Evolutionary conservation across 2,888 invertebrate species (phyloP), one percentile per base, ranked within the genome.

Genomic region (Pilophorus perplexus): DNA sequence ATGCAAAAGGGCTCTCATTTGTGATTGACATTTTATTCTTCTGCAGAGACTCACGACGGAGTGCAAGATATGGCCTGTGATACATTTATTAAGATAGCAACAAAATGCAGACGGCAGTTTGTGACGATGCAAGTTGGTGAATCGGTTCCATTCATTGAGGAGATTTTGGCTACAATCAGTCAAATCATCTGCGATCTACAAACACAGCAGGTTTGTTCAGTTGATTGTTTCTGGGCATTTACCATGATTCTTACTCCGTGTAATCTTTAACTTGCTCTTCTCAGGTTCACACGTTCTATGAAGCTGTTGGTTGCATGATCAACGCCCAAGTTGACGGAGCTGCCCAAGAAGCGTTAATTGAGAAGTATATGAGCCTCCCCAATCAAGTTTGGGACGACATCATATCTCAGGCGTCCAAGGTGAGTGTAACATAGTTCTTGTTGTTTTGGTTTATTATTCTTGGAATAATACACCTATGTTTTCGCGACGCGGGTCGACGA

Each of bases 51-150:
- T 64, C 99, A 99, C 77, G 99, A 98, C 78, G 99, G 99, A 74
- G 99, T 99, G 25, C 98, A 99, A 79, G 99, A 99, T 76, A 99
- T 99, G 99, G 99, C 99, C 68, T 99, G 99, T 82, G 99, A 99
- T 80, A 99, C 99, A 40, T 99, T 99, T 78, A 99, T 99, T 73
- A 99, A 99, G 81, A 99, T 99, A 75, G 95, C 99, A 27, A 84
- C 95, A 74, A 99, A 99, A 79, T 99, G 99, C 80, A 85, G 95
- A 71, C 84, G 97, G 73, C 98, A 99, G 80, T 99, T 99, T 81
- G 96, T 98, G 18, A 93, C 90, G 69, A 85, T 92, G 44, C 98
- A 99, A 81, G 88, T 91, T 70, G 97, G 97, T 42, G 99, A 99
- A 80, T 87, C 89, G 38, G 88, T 92, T 81, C 97, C 99, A 55